Conservation (phyloP, 2,797 vertebrate species). For the Aldrovandia affinis region DNA sequence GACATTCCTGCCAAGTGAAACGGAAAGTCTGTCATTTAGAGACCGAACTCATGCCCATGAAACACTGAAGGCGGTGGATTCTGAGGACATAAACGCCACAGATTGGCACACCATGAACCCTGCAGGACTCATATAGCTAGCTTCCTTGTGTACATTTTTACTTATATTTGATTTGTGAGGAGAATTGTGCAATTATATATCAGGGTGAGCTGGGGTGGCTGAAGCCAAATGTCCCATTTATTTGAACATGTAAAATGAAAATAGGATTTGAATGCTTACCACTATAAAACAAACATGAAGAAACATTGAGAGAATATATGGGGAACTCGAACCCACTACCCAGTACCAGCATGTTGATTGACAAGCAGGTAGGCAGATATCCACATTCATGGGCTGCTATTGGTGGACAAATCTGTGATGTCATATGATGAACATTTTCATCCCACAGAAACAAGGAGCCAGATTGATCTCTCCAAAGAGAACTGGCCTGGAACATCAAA, state of each 20-base stretch:
- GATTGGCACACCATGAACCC: background rate
- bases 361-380: background rate
- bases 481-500: too few species aligned
- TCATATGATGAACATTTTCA: background rate
- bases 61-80: background rate
- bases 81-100: background rate
- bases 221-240: background rate
- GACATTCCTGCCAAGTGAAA: constrained; percentile 9
- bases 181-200: background rate
- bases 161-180: background rate
- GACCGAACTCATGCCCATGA: constrained; percentile 4
- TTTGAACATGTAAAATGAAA: background rate
- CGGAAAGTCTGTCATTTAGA: constrained; percentile 14
- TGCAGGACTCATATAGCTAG: background rate
- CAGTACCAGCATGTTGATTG: too few species aligned
- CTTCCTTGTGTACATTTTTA: too few species aligned
- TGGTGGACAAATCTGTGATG: background rate
- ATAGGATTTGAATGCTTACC: background rate
- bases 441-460: background rate
- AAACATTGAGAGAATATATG: too few species aligned
- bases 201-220: background rate
- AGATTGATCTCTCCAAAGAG: too few species aligned
- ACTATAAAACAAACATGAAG: background rate
- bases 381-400: background rate
- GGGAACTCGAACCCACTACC: too few species aligned